These are phyloP conservation scores for Oscheius sp. DNA, from an alignment of 2,888 invertebrate genomes.

Conservation along the genomic window DNA sequence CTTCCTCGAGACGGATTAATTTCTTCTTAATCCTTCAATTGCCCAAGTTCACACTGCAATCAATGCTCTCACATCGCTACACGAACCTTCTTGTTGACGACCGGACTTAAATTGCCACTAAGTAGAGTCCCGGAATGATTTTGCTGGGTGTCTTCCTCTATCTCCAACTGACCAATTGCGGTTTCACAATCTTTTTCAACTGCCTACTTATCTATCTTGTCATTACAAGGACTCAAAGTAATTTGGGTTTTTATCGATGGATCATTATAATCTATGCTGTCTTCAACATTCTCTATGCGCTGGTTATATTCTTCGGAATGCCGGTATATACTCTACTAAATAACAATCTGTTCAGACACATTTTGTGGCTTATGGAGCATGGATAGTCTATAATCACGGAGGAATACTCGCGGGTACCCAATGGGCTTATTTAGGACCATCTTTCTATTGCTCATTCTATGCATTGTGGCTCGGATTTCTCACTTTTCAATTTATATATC, in stretches of 20 bases:
- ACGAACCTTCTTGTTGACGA: neutral
- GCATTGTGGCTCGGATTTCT: conserved; percentile 14
- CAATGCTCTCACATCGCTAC: neutral
- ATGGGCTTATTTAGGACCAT: neutral
- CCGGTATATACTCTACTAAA: neutral
- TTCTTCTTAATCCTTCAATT: too few relatives aligned
- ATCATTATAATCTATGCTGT: conserved; percentile 6
- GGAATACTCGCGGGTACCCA: neutral
- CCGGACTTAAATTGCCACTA: too few relatives aligned
- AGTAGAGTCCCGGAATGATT: neutral
- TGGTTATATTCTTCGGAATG: conserved; percentile 16
- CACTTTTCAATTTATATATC: conserved; percentile 14
- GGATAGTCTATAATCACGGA: conserved; percentile 8
- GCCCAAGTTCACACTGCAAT: neutral
- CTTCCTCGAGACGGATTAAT: too few relatives aligned
- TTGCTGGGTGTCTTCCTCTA: neutral
- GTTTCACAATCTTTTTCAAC: neutral
- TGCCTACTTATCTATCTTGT: conserved; percentile 11
- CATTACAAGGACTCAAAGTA: neutral
- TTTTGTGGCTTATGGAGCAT: conserved; percentile 14
- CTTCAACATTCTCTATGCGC: conserved; percentile 2
- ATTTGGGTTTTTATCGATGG: conserved; percentile 16
- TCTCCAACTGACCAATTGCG: neutral
- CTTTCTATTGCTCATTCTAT: conserved; percentile 17
- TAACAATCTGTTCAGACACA: conserved; percentile 1